Evolutionary conservation across 2,113 vertebrate genomes (phyloP), one percentile per base, ranked within the genome.

Genomic region (Gambusia holbrooki): DNA sequence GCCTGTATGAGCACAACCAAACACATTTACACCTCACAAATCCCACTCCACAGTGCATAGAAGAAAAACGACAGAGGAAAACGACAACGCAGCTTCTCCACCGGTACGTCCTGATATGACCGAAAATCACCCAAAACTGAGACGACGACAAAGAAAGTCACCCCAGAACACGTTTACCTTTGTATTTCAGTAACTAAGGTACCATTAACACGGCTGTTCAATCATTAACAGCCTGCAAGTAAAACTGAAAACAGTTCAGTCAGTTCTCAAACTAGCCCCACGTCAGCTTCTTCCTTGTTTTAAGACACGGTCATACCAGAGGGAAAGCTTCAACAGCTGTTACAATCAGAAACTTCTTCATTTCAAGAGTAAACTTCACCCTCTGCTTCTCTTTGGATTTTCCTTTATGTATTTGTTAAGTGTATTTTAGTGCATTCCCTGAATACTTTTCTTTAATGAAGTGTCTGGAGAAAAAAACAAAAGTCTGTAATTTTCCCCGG

Each of bases 41-140:
- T 84, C 80, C 77, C 86, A 75, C 65, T 74, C 77, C 76, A 85
- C 78, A 87, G 90, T 94, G 93, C 94, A 94, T 95, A 95, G 93
- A 88, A 84, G 76, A 79, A 86, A 84, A 82, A 87, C 68, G 75
- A 87, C 70, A 79, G 17, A 45, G 29, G 14, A 33, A 62, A 72
- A 7, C 77, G 54, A 77, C 25, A 69, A 81, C 61, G 74, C 69
- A 74, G 69, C 79, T 74, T 48, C 27, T 54, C 64, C 54, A 73
- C 17, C 25, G 61, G 74, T 28, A 25, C 3, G 25, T 37, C 58
- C 30, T 62, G 54, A 68, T 69, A 51, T n/a, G 19, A 60, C 60
- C 29, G 1, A 77, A 2, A 45, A 66, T 61, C 67, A 73, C 67
- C 42, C 37, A 74, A 27, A 17, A 32, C 25, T 40, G 15, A 58